These are phyloP conservation scores for Ondatra zibethicus DNA, from an alignment of 2,113 vertebrate genomes.

Conservation along the genomic window DNA sequence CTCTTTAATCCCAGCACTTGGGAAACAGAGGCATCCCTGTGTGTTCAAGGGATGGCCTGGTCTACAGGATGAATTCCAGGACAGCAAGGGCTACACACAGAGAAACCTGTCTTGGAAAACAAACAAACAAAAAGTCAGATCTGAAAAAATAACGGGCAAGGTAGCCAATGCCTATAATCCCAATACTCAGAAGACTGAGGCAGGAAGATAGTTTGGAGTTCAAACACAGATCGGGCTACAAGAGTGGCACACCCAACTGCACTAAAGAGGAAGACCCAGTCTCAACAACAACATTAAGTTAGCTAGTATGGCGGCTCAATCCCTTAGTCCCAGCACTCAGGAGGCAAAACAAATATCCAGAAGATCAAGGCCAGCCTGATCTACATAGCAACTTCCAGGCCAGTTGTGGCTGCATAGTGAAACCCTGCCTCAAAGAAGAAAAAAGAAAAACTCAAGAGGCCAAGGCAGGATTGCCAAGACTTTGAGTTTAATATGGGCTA, in stretches of 20 bases:
- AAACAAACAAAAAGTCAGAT: background rate
- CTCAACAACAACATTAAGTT: background rate
- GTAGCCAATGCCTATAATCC: background rate
- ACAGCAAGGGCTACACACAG: background rate
- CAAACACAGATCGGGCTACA: background rate
- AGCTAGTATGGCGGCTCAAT: too few species aligned
- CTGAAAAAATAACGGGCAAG: background rate
- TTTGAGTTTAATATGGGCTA: background rate
- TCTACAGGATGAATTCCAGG: background rate
- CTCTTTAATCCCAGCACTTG: background rate
- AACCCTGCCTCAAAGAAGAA: background rate
- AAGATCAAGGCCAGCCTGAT: background rate
- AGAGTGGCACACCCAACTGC: background rate
- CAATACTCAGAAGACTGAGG: background rate
- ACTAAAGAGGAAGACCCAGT: background rate
- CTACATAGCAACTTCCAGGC: background rate
- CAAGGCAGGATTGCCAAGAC: background rate
- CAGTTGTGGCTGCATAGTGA: background rate
- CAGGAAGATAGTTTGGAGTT: background rate
- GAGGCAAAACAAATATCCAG: background rate
- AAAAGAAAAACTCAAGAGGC: background rate
- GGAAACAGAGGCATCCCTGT: background rate
- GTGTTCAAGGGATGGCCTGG: background rate
- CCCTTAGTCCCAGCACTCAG: background rate
- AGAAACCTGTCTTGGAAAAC: background rate